Conservation (phyloP, 2,797 vertebrate genomes). For the Urocyon cinereoargenteus region DNA sequence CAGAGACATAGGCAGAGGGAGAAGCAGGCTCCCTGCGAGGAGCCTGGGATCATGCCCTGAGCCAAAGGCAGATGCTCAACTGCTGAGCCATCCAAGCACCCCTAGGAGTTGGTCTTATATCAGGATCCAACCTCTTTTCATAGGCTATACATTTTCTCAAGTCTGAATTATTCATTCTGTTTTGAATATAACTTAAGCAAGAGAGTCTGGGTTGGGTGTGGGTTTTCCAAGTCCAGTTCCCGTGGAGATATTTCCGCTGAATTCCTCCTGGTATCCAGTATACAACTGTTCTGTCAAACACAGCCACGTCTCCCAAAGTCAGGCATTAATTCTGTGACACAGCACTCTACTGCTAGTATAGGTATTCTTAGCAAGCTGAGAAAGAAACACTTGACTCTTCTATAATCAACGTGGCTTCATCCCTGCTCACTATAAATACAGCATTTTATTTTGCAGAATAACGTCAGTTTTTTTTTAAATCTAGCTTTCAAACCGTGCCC, state of each 20-base stretch:
- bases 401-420: not conserved
- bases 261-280: conserved; percentile 46
- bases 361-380: not conserved
- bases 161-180: conserved; percentile 53
- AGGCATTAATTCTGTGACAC: conserved; percentile 14
- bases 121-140: conserved; percentile 21
- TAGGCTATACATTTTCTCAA: conserved; percentile 48
- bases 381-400: conserved; percentile 59
- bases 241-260: conserved; percentile 34
- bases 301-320: not conserved
- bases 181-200: conserved; percentile 46
- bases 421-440: conserved; percentile 19
- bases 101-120: not conserved
- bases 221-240: not conserved
- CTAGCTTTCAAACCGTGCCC: conserved; percentile 20
- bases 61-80: no score
- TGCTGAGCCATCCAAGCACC: no score
- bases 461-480: not conserved
- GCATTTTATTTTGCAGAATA: conserved; percentile 25
- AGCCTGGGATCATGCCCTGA: no score
- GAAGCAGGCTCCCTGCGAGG: no score
- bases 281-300: conserved; percentile 17
- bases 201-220: not conserved
- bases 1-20: no score
- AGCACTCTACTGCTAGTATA: not conserved